Base-by-base conservation (phyloP, 92 coral and sea anemone genomes). In the Actinostola sp. region DNA sequence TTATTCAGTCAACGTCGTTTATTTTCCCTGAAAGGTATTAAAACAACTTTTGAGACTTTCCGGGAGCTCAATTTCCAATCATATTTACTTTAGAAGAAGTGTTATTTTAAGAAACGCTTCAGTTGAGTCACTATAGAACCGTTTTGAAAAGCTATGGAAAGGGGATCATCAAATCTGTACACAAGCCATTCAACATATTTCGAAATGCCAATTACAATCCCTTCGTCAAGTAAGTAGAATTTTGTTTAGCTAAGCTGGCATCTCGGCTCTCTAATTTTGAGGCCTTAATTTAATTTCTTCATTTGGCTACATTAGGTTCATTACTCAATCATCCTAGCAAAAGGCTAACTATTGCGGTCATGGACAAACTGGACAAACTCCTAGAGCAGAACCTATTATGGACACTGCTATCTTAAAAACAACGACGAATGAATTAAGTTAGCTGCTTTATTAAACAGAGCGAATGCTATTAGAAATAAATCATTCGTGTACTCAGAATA, bases 1-100 rank as follows among this genome's bases (percentile, higher is more conserved):
- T 57, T 57, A 57, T 57, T 57, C 63, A 57, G 39, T 57, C 63
- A 57, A 57, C 63, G 38, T 23, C 28, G 63, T 27, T 1, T 57
- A n/a, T 57, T 57, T 57, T 57, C 15, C 39, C 63, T 27, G 63
- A 57, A 26, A 2, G 39, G 29, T 21, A 57, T 23, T 57, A 27
- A 57, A 57, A 57, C 63, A 57, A 57, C 63, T 57, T 27, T 23
- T 57, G 63, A 27, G 63, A 57, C 39, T 30, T 7, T 17, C 36
- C 21, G 19, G 63, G 63, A 17, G n/a, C 19, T 57, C 63, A 30
- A 28, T 57, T 57, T 57, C 15, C 39, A 57, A 3, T 57, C 14
- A 19, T 30, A 52, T 52, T 52, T 52, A 23, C 39, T 29, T 30
- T 6, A 57, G 19, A 29, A 57, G 39, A 26, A 57, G 21, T 57